Evolutionary conservation across 2,113 vertebrate genomes (phyloP).

Genomic region (Ceyx melanurus): DNA sequence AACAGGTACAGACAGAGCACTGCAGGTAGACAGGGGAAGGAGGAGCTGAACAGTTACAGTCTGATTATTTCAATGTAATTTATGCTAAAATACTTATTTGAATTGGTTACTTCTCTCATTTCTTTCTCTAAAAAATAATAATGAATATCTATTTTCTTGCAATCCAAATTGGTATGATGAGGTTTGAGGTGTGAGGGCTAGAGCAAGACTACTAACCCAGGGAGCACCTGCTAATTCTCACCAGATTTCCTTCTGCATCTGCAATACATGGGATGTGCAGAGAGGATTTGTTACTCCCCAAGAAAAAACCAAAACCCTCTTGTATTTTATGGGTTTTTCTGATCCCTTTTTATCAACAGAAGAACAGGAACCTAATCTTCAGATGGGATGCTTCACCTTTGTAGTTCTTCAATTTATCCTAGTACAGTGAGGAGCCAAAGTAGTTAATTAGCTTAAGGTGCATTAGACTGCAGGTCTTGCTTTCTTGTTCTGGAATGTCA

Average conservation of each 20-base stretch:
- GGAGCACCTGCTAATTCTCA: not conserved
- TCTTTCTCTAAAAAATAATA: too few species aligned
- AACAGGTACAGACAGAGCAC: not conserved
- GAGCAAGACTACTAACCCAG: not conserved
- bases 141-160: not conserved
- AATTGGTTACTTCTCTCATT: not conserved
- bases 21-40: not conserved
- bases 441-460: not conserved
- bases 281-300: not conserved
- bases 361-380: not conserved
- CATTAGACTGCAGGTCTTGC: not conserved
- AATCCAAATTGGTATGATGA: not conserved
- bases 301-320: not conserved
- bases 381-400: not conserved
- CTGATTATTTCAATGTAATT: not conserved
- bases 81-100: not conserved
- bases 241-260: not conserved
- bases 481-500: not conserved
- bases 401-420: not conserved
- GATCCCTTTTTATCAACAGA: not conserved
- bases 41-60: not conserved
- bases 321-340: not conserved
- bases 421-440: not conserved
- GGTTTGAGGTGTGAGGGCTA: not conserved
- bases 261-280: rapidly evolving